phyloP scores from a whole-genome alignment of 2,888 invertebrate genomes.

The Ischnus inquisitorius region DNA sequence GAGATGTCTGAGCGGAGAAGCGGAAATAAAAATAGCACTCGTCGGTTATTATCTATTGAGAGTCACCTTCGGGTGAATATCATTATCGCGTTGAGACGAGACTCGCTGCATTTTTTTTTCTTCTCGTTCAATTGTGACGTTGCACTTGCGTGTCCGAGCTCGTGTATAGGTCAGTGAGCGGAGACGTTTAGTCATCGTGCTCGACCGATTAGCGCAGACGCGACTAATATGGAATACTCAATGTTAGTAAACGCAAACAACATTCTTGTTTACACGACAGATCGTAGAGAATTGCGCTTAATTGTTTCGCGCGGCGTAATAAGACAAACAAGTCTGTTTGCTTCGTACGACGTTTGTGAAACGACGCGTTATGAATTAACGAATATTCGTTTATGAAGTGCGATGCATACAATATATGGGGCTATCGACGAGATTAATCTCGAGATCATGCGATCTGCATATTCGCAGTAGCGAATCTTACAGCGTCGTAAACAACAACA shows the following conservation, averaged over 20 bases:
- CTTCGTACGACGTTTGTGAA: background rate
- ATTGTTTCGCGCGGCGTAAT: background rate
- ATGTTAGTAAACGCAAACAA: background rate
- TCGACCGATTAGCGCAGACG: background rate
- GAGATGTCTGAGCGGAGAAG: background rate
- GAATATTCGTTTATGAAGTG: background rate
- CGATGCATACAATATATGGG: background rate
- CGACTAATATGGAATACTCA: background rate
- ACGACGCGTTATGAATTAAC: background rate
- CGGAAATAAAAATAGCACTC: slow-evolving; percentile 36
- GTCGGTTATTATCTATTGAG: background rate
- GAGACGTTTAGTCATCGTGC: background rate
- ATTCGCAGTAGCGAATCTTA: background rate
- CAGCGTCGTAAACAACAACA: slow-evolving; percentile 6
- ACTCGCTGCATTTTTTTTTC: background rate
- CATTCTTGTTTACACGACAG: background rate
- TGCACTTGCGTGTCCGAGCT: slow-evolving; percentile 2
- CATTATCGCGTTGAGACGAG: background rate
- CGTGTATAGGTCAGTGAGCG: slow-evolving; percentile 22
- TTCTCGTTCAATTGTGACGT: slow-evolving; percentile 10
- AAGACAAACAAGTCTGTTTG: background rate
- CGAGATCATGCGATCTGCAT: background rate
- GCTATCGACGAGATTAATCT: background rate
- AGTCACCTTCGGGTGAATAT: background rate
- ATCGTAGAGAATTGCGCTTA: background rate